Evolutionary conservation across 2,888 invertebrate genomes (phyloP), one percentile per base, ranked within the genome.

Genomic region (Branchipolynoe longqiensis): DNA sequence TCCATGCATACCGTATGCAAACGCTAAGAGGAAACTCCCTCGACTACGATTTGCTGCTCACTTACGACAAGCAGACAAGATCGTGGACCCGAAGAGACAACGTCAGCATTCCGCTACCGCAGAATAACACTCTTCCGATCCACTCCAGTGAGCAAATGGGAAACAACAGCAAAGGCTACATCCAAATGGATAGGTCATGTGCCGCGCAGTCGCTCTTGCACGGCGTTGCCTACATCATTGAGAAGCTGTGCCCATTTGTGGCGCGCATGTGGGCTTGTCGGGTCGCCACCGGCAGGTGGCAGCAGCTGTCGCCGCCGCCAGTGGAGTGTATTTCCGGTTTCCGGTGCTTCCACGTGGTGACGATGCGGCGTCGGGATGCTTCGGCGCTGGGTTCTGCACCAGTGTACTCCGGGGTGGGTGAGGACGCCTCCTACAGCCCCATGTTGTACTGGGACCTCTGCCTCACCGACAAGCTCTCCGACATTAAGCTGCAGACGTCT

Each of bases 181-280:
- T 78, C 4, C 78, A 78, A 48, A 2, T 78, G 2, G 41, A 78
- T 28, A 6, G n/a, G 6, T 6, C 6, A 3, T 78, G 78, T 25
- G 25, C 6, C 1, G 6, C 48, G 22, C 78, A 78, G 31, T 78
- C 78, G 3, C 18, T 41, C 1, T 25, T 31, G 3, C 25, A 78
- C 48, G 78, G 78, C n/a, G n/a, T 18, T 8, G 3, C 25, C 14
- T 78, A 78, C 22, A 12, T 78, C 31, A 78, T 78, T 8, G 78
- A 78, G 48, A 78, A 78, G 18, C n/a, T 41, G 28, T 78, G 78
- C 48, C 78, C 78, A 25, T 78, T 78, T 41, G 78, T 78, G 12
- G 48, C 48, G 31, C 41, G 78, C 8, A 41, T 78, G 48, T 78
- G 78, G 78, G 25, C 78, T 33, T 12, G 28, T 18, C 78, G 33